Conservation (phyloP, 2,888 invertebrate species). For the Latheticus oryzae region DNA sequence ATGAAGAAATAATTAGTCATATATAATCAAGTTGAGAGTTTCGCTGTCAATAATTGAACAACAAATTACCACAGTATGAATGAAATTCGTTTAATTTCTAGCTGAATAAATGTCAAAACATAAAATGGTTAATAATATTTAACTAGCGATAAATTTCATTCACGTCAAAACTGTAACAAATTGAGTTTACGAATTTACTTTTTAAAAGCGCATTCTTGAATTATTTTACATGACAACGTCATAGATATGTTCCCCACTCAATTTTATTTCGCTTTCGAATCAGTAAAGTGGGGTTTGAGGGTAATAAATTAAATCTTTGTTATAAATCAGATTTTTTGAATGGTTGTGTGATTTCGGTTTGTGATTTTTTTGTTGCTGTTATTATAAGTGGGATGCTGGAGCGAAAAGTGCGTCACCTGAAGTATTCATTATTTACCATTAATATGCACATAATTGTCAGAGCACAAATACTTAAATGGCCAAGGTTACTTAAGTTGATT, state of each 20-base stretch:
- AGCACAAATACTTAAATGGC: conserved; percentile 47
- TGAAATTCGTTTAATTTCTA: conserved; percentile 17
- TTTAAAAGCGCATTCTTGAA: not conserved
- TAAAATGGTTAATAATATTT: conserved; percentile 11
- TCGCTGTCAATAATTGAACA: conserved; percentile 13
- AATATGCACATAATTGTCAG: conserved; percentile 43
- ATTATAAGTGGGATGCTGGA: conserved; percentile 10
- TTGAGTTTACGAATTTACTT: no score
- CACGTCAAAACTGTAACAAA: no score
- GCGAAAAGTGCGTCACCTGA: conserved; percentile 17
- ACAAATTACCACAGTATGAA: conserved; percentile 14
- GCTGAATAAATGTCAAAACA: conserved; percentile 10
- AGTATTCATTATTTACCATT: conserved; percentile 35
- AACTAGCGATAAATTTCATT: conserved; percentile 3
- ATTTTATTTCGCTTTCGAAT: conserved; percentile 3
- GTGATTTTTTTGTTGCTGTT: not conserved
- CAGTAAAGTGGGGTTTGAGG: conserved; percentile 4
- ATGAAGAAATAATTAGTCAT: conserved; percentile 11
- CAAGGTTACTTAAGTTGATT: conserved; percentile 46
- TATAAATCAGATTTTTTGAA: not conserved
- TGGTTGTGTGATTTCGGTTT: not conserved
- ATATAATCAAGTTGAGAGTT: conserved; percentile 13
- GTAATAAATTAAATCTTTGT: conserved; percentile 5
- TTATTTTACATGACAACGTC: conserved; percentile 2
- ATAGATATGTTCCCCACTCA: conserved; percentile 3